phyloP scores from a whole-genome alignment of 2,797 vertebrate genomes.

The Pseudomugil tenellus region DNA sequence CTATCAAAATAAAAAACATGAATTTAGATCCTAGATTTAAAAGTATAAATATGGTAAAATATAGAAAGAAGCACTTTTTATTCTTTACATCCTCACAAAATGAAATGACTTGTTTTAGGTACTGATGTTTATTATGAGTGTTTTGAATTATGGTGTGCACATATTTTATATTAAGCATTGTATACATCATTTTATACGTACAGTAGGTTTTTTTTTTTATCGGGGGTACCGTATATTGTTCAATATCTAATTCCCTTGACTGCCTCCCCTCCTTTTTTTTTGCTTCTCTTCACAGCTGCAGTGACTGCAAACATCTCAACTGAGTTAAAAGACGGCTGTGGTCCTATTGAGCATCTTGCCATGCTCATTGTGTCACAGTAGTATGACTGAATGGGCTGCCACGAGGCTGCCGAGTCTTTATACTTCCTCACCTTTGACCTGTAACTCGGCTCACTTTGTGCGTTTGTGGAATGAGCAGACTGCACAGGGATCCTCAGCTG shows the following conservation, averaged over 20 bases:
- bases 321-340: slow-evolving; percentile 33
- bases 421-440: slow-evolving; percentile 70
- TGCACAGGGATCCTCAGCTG: slow-evolving; percentile 54
- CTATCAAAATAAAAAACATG: background rate
- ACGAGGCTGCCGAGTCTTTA: slow-evolving; percentile 57
- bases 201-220: background rate
- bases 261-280: slow-evolving; percentile 8
- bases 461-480: slow-evolving; percentile 36
- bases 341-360: slow-evolving; percentile 49
- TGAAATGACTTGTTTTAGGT: background rate
- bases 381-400: slow-evolving; percentile 60
- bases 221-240: background rate
- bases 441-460: slow-evolving; percentile 50
- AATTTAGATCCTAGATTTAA: background rate
- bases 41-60: background rate
- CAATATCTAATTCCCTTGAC: slow-evolving; percentile 12
- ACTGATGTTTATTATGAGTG: background rate
- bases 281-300: slow-evolving; percentile 49
- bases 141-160: background rate
- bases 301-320: slow-evolving; percentile 49
- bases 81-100: background rate
- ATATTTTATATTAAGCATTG: too few relatives aligned
- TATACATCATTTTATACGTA: too few relatives aligned
- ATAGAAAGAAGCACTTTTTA: background rate
- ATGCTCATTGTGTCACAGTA: slow-evolving; percentile 62